Evolutionary conservation across 2,888 invertebrate species (phyloP), one percentile per base, ranked within the genome.

Genomic region (Nephrotoma appendiculata): DNA sequence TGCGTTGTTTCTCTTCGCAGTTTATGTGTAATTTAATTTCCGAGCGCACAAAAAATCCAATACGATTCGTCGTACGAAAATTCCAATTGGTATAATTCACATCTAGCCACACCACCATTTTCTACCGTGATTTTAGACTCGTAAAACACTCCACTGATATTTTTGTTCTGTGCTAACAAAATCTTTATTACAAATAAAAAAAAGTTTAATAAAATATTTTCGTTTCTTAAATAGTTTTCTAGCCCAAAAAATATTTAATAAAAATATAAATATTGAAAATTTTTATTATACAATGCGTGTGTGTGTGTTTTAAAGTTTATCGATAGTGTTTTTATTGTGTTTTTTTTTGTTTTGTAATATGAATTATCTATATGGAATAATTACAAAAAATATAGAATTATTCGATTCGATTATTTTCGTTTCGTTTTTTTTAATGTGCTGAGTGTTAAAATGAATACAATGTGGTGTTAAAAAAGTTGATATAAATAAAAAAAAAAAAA

Each of bases 151-250:
- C 84, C 84, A 84, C 43, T 84, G 84, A 84, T 84, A 84, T 84
- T 84, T 71, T 84, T 84, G 43, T 84, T 84, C 84, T 84, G 84
- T 84, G 84, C 84, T 84, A 43, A 84, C 43, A 84, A 84, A 84
- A 42, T 84, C 43, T 84, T 42, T 84, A 84, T 84, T 84, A 84
- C 41, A 84, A 42, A 83, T 41, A 41, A 83, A 83, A 83, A 84
- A 84, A 84, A 84, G 15, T 84, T 84, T 12, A 84, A 42, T 84
- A 84, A 84, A 84, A 7, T 42, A 42, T 84, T 71, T 31, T 31
- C 19, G 19, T 71, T 71, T 71, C 71, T 71, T 31, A 71, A 71
- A 71, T 71, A 71, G 71, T 71, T 19, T 71, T 71, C 31, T 71
- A 71, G 31, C 71, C 71, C 71, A 7, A 71, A 71, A 57, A 57